Evolutionary conservation across 1,140 invertebrate genomes (phyloP).

Genomic region (Daktulosphaira vitifoliae): DNA sequence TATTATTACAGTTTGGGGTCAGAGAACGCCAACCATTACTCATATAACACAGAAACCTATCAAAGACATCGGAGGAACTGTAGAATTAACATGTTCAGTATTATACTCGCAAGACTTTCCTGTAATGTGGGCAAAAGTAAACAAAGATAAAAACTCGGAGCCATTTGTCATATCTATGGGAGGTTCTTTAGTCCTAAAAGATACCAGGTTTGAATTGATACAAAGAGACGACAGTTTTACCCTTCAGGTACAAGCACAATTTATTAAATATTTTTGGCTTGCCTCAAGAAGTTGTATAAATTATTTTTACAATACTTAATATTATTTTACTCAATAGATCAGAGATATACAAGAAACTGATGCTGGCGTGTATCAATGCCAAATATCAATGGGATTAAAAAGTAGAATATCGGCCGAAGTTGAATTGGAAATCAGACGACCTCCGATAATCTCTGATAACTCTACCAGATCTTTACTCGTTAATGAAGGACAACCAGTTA

Average conservation of each 20-base stretch:
- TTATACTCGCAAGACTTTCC: slow-evolving; percentile 80
- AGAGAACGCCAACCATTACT: slow-evolving; percentile 81
- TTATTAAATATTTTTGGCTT: not conserved
- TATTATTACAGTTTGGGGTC: slow-evolving; percentile 40
- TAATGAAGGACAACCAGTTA: slow-evolving; percentile 66
- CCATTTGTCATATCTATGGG: slow-evolving; percentile 67
- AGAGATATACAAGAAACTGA: slow-evolving; percentile 92
- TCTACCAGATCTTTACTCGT: slow-evolving; percentile 78
- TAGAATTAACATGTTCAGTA: slow-evolving; percentile 79
- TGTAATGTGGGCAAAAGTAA: slow-evolving; percentile 70
- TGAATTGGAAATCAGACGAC: slow-evolving; percentile 69
- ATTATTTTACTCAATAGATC: slow-evolving; percentile 50
- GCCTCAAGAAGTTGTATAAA: not conserved
- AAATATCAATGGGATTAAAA: slow-evolving; percentile 67
- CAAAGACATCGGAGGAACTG: slow-evolving; percentile 78
- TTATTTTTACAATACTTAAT: not conserved
- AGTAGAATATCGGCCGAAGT: slow-evolving; percentile 69
- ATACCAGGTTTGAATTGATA: slow-evolving; percentile 75
- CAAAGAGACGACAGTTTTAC: slow-evolving; percentile 69
- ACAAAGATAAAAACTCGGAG: slow-evolving; percentile 48
- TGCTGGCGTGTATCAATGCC: slow-evolving; percentile 77
- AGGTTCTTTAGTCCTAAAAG: slow-evolving; percentile 70
- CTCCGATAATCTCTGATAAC: slow-evolving; percentile 86
- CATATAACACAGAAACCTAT: slow-evolving; percentile 86
- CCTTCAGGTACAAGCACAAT: slow-evolving; percentile 52